A percentile compares a stretch with the other conserved stretches of the same genome.
These are phyloP conservation scores for Tauraco erythrolophus DNA, from an alignment of 2,113 vertebrate species.

Conservation along the genomic window DNA sequence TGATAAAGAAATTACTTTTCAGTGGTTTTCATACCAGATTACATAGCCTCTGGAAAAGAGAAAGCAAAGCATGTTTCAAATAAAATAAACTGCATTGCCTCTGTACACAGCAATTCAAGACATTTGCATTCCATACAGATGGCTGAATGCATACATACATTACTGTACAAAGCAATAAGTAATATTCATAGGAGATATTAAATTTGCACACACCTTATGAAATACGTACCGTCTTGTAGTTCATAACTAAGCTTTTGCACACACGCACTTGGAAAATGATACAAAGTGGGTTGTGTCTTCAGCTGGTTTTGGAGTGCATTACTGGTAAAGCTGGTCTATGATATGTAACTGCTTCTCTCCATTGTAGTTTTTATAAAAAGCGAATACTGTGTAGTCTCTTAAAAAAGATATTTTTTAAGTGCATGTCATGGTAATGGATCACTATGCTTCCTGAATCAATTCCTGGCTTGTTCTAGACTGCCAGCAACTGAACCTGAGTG, in stretches of 20 bases:
- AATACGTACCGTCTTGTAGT: not conserved
- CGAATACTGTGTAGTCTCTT: not conserved
- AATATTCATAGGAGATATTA: slow-evolving; percentile 48
- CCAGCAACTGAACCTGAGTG: not conserved
- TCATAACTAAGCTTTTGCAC: not conserved
- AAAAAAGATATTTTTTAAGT: not conserved
- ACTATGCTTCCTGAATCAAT: not conserved
- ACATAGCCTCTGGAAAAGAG: slow-evolving; percentile 44
- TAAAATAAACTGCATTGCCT: slow-evolving; percentile 53
- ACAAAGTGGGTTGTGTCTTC: not conserved
- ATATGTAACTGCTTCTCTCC: not conserved
- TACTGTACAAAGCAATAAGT: slow-evolving; percentile 59
- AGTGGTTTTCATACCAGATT: slow-evolving; percentile 32
- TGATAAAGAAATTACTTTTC: slow-evolving; percentile 34
- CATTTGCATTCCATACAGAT: not conserved
- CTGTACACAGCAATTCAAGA: slow-evolving; percentile 46
- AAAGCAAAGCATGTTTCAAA: slow-evolving; percentile 42
- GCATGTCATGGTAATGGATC: not conserved
- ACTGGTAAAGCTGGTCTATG: not conserved
- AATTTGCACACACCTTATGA: not conserved
- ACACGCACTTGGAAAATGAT: not conserved
- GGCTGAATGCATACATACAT: slow-evolving; percentile 13
- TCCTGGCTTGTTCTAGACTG: not conserved
- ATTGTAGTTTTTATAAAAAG: not conserved
- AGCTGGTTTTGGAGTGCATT: not conserved